phyloP scores from a whole-genome alignment of 2,797 vertebrate species.

The Diceros bicornis region DNA sequence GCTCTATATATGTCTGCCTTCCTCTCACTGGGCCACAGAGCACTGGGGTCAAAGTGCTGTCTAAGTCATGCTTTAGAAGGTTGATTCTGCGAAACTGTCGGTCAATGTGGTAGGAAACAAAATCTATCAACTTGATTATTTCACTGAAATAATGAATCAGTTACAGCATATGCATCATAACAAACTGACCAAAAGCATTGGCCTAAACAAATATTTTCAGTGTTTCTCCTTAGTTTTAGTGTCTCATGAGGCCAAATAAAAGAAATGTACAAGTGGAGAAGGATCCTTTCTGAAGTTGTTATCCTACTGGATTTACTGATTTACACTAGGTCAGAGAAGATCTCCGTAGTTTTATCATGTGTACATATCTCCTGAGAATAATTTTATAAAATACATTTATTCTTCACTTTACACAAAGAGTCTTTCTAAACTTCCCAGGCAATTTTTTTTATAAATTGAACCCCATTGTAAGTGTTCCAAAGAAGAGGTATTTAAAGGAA shows the following conservation, averaged over 20 bases:
- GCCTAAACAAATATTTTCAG: background rate
- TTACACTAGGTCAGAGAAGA: conserved; percentile 50
- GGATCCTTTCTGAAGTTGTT: background rate
- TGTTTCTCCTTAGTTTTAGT: conserved; percentile 21
- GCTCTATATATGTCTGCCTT: background rate
- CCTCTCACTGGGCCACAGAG: background rate
- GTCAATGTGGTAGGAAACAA: background rate
- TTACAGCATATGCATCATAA: background rate
- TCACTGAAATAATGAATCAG: background rate
- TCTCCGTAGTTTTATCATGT: conserved; percentile 40
- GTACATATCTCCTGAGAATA: conserved; percentile 46
- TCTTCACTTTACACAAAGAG: conserved; percentile 67
- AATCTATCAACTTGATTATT: background rate
- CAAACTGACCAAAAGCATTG: background rate
- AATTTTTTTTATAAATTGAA: conserved; percentile 42
- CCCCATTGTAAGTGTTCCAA: conserved; percentile 10
- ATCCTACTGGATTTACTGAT: conserved; percentile 9
- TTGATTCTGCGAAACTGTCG: background rate
- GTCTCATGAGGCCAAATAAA: background rate
- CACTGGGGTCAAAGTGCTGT: background rate
- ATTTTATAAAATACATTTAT: conserved; percentile 72
- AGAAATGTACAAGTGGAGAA: background rate
- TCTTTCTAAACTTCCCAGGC: conserved; percentile 59
- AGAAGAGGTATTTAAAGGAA: conserved; percentile 62
- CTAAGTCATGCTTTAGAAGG: background rate